phyloP scores from a whole-genome alignment of 2,888 invertebrate genomes.

The Cheilosia grossa region DNA sequence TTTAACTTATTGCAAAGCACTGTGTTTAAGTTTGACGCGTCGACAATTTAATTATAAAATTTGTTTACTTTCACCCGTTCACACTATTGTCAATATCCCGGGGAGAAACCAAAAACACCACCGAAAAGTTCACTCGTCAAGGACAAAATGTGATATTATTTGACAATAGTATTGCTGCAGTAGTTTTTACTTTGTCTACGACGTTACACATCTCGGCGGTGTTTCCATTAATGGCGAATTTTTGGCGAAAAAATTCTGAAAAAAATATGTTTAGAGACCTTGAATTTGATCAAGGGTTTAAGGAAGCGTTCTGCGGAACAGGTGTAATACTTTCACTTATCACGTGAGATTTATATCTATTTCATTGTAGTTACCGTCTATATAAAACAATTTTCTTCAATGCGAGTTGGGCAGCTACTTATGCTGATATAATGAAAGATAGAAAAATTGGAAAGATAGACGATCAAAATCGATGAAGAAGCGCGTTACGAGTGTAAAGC shows the following conservation, averaged over 20 bases:
- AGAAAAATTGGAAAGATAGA: slow-evolving; percentile 4
- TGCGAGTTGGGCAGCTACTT: slow-evolving; percentile 11
- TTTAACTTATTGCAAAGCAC: slow-evolving; percentile 18
- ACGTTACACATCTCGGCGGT: neutral
- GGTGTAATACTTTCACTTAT: slow-evolving; percentile 54
- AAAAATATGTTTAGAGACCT: slow-evolving; percentile 25
- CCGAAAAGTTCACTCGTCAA: slow-evolving; percentile 34
- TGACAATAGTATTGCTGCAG: slow-evolving; percentile 8
- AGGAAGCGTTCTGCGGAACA: slow-evolving; percentile 23
- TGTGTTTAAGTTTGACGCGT: neutral
- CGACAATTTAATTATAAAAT: slow-evolving; percentile 7
- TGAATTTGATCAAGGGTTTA: slow-evolving; percentile 48
- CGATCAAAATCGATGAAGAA: slow-evolving; percentile 38
- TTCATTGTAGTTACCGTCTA: slow-evolving; percentile 11
- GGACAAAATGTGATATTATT: slow-evolving; percentile 32
- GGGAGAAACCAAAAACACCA: slow-evolving; percentile 11
- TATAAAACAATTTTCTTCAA: neutral
- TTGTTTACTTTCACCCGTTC: slow-evolving; percentile 41
- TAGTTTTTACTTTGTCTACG: slow-evolving; percentile 14
- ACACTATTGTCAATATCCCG: slow-evolving; percentile 6
- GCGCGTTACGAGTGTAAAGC: slow-evolving; percentile 20
- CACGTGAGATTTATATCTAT: slow-evolving; percentile 12
- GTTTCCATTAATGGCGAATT: neutral
- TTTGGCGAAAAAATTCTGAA: slow-evolving; percentile 3
- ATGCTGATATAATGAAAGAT: neutral